Percentiles rank a stretch among this genome's conserved stretches.
These are phyloP conservation scores for Oryzias dopingdopingensis DNA, from an alignment of 2,797 vertebrate genomes.

Conservation along the genomic window DNA sequence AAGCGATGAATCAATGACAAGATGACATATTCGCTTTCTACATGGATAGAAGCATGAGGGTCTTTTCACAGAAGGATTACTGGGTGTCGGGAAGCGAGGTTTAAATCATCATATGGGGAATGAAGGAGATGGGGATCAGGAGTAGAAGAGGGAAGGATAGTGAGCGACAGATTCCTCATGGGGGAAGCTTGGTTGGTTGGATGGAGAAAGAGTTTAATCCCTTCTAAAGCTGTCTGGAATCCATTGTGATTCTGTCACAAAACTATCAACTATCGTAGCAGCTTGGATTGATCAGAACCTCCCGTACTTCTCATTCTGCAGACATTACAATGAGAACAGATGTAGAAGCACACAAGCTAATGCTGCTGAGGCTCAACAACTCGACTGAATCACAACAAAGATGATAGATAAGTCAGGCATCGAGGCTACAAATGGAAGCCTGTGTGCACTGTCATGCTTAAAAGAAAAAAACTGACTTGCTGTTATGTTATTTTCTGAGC, in stretches of 20 bases:
- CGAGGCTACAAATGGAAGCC: constrained; percentile 5
- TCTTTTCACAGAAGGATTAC: constrained; percentile 60
- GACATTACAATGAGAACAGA: constrained; percentile 24
- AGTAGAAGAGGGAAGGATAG: constrained; percentile 3
- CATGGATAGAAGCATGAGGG: constrained; percentile 30
- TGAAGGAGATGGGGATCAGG: constrained; percentile 11
- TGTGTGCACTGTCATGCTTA: no score
- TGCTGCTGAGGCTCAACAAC: constrained; percentile 45
- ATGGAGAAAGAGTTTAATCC: constrained; percentile 59
- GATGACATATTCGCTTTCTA: constrained; percentile 45
- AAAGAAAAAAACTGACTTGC: no score
- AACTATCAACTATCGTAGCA: constrained; percentile 58
- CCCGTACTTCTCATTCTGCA: constrained; percentile 38
- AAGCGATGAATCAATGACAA: constrained; percentile 45
- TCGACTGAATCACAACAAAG: constrained; percentile 50
- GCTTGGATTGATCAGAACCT: constrained; percentile 62
- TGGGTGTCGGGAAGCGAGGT: constrained; percentile 48
- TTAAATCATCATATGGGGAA: constrained; percentile 54
- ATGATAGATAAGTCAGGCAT: constrained; percentile 47
- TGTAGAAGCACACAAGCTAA: constrained; percentile 23
- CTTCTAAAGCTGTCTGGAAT: constrained; percentile 54
- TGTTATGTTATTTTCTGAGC: no score
- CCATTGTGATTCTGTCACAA: constrained; percentile 58
- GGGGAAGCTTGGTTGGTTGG: constrained; percentile 31
- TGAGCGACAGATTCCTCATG: constrained; percentile 37